phyloP scores from a whole-genome alignment of 2,888 invertebrate genomes.

The Tricholauxania praeusta region DNA sequence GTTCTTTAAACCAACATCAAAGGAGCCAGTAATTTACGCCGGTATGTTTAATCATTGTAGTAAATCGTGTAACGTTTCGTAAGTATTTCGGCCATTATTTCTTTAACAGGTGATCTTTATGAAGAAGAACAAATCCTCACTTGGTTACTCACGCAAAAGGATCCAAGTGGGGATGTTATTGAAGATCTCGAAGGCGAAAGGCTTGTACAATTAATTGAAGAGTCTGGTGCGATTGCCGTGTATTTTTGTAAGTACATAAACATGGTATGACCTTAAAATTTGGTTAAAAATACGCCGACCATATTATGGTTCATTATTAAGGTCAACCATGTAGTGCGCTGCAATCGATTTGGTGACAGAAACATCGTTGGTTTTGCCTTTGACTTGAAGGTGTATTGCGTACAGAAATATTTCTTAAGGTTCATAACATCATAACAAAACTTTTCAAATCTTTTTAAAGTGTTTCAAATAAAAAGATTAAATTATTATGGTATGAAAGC shows the following conservation, averaged over 20 bases:
- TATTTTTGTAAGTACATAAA: slow-evolving; percentile 85
- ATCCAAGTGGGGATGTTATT: slow-evolving; percentile 91
- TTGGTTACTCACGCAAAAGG: slow-evolving; percentile 92
- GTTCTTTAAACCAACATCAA: slow-evolving; percentile 88
- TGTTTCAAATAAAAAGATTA: too few species aligned
- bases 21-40: slow-evolving; percentile 92
- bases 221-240: slow-evolving; percentile 86
- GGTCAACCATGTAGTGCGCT: slow-evolving; percentile 43
- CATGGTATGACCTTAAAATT: slow-evolving; percentile 5
- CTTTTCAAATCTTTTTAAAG: too few species aligned
- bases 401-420: too few species aligned
- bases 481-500: too few species aligned
- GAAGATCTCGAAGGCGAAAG: slow-evolving; percentile 88
- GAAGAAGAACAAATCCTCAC: slow-evolving; percentile 89
- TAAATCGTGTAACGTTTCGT: not conserved
- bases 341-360: slow-evolving; percentile 63
- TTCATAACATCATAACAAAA: too few species aligned
- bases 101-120: slow-evolving; percentile 79
- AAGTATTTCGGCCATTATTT: not conserved
- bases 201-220: slow-evolving; percentile 80
- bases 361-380: slow-evolving; percentile 34
- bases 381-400: too few species aligned
- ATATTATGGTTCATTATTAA: too few species aligned
- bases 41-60: slow-evolving; percentile 69
- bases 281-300: too few species aligned